A percentile compares a stretch with the other conserved stretches of the same genome.
phyloP scores from a whole-genome alignment of 2,797 vertebrate species.

The Sebastes cheni region DNA sequence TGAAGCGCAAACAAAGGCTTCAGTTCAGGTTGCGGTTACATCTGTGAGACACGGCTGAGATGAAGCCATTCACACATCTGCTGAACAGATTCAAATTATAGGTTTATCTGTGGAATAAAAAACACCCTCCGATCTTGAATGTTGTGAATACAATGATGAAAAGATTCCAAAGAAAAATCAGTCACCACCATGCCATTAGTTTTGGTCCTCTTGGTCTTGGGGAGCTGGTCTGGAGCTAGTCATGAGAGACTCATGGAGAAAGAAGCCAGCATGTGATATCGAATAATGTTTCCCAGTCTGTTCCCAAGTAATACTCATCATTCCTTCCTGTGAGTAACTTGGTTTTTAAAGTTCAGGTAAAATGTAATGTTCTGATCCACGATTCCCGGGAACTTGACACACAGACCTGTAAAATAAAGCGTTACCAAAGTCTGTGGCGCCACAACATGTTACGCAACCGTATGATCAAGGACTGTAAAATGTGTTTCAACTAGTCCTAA shows the following conservation, averaged over 20 bases:
- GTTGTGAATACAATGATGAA: no score
- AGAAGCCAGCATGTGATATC: not conserved
- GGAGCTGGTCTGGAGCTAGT: not conserved
- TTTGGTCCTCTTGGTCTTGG: not conserved
- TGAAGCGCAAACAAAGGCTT: no score
- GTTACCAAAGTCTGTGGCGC: not conserved
- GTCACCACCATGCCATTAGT: not conserved
- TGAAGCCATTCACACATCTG: no score
- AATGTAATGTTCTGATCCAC: no score
- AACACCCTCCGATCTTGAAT: no score
- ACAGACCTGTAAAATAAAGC: not conserved
- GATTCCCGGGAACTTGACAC: no score
- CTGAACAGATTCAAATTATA: no score
- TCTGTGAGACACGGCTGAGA: no score
- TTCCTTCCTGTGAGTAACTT: not conserved
- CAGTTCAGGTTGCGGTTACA: no score
- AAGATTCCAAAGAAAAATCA: no score
- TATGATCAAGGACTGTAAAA: not conserved
- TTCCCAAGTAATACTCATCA: not conserved
- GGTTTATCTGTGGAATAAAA: no score
- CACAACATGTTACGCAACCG: not conserved
- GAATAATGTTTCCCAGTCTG: not conserved
- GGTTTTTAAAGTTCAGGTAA: no score
- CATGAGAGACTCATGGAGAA: not conserved
- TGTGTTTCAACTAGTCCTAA: not conserved